These are phyloP conservation scores for Zygogramma bicolorata DNA, from an alignment of 2,888 invertebrate genomes.

Conservation along the genomic window DNA sequence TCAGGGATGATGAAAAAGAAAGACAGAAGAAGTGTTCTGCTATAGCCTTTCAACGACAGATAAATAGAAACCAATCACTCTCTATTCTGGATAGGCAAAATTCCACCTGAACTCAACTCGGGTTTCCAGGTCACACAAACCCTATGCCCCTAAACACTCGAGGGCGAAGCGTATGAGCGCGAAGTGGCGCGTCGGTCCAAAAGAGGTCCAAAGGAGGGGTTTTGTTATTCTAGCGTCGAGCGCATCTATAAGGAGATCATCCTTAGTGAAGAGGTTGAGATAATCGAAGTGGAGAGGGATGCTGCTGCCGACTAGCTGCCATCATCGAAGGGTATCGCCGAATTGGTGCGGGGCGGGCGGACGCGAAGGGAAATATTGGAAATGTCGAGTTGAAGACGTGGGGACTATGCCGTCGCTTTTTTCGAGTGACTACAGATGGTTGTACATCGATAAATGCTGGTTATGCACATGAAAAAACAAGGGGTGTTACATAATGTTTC, in stretches of 20 bases:
- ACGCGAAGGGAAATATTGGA: neutral
- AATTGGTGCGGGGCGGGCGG: neutral
- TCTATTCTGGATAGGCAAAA: neutral
- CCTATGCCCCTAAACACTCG: conserved; percentile 7
- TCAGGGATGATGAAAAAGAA: no score
- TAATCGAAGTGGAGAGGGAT: conserved; percentile 58
- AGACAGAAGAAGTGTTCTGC: neutral
- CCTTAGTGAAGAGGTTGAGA: conserved; percentile 58
- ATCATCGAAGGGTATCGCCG: conserved; percentile 27
- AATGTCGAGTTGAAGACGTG: no score
- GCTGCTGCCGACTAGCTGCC: conserved; percentile 31
- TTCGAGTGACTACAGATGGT: no score
- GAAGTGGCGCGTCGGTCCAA: conserved; percentile 13
- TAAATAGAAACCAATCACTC: neutral
- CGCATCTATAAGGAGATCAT: conserved; percentile 55
- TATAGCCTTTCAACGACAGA: neutral
- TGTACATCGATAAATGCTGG: no score
- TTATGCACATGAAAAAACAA: no score
- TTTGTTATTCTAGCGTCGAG: conserved; percentile 58
- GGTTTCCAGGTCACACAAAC: neutral
- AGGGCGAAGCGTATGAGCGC: neutral
- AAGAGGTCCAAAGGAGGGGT: conserved; percentile 33
- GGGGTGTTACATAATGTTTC: no score
- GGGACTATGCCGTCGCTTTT: no score
- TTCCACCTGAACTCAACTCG: neutral